Conservation (phyloP, 2,797 vertebrate species). For the Schizopygopsis pylzovi region DNA sequence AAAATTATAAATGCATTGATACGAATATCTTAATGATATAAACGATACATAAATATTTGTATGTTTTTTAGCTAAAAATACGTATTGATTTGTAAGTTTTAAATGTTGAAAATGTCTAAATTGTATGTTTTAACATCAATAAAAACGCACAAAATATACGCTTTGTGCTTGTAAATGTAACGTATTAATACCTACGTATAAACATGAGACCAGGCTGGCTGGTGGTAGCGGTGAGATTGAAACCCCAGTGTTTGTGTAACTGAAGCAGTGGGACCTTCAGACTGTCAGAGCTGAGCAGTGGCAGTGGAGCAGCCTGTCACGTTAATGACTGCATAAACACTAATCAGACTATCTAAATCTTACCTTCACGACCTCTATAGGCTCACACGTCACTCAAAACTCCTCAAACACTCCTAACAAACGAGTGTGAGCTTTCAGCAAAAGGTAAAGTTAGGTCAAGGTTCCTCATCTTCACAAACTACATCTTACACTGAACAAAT, state of each 20-base stretch:
- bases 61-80: no score
- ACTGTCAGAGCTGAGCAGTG: conserved; percentile 70
- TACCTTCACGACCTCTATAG: conserved; percentile 67
- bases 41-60: no score
- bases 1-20: no score
- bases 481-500: conserved; percentile 17
- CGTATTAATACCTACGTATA: no score
- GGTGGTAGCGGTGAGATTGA: conserved; percentile 67
- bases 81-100: no score
- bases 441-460: conserved; percentile 34
- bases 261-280: conserved; percentile 73
- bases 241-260: conserved; percentile 75
- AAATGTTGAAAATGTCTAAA: no score
- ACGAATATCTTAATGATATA: no score
- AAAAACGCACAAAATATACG: no score
- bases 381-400: conserved; percentile 54
- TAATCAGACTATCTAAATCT: conserved; percentile 76
- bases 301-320: conserved; percentile 72
- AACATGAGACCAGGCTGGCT: conserved; percentile 14
- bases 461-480: conserved; percentile 30
- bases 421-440: conserved; percentile 31
- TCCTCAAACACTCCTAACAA: conserved; percentile 31
- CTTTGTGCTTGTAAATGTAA: no score
- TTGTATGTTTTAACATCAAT: no score
- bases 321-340: conserved; percentile 80